Conservation (phyloP, 2,797 vertebrate genomes). For the Pangasius djambal region DNA sequence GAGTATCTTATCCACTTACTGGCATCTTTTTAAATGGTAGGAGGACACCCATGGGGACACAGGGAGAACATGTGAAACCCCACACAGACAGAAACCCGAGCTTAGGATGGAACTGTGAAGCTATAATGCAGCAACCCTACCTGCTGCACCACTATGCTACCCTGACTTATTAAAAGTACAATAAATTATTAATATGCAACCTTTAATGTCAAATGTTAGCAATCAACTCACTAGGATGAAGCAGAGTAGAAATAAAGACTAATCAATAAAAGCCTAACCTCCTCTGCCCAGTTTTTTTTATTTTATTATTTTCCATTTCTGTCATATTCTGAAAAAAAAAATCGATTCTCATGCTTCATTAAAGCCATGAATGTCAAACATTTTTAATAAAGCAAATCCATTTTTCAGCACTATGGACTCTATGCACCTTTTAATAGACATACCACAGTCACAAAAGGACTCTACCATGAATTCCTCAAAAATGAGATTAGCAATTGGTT, state of each 20-base stretch:
- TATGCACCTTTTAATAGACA: background rate
- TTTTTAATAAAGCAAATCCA: background rate
- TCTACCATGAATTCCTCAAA: background rate
- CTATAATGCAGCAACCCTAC: background rate
- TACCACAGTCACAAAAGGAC: background rate
- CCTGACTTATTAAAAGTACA: background rate
- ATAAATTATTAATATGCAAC: constrained; percentile 20
- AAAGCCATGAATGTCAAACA: background rate
- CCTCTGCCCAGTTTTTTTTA: no score
- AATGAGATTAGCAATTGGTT: background rate
- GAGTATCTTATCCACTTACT: background rate
- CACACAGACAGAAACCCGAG: background rate
- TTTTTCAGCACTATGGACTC: background rate
- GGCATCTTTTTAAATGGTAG: background rate
- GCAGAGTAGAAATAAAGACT: background rate
- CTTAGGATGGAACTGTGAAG: background rate
- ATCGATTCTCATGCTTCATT: background rate
- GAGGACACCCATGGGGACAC: background rate
- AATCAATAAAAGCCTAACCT: background rate
- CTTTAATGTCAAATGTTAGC: background rate
- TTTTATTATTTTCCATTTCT: background rate
- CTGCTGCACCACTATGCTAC: background rate
- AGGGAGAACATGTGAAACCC: background rate
- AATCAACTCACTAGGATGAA: background rate
- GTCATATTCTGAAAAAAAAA: background rate